phyloP scores from a whole-genome alignment of 2,797 vertebrate genomes.

The Gymnoscopelus microlampas region DNA sequence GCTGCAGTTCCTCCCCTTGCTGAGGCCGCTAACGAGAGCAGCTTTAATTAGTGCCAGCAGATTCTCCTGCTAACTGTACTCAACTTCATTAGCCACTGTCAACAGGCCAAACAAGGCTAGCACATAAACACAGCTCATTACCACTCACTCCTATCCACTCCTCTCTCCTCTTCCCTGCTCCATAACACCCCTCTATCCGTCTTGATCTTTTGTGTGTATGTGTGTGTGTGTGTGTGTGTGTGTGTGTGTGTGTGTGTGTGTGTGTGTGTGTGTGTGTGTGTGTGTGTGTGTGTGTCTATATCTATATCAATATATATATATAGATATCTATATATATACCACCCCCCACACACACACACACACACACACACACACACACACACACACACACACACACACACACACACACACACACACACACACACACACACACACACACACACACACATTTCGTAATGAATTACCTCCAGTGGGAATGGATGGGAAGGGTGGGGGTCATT shows the following conservation, averaged over 20 bases:
- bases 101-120: conserved; percentile 79
- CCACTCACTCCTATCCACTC: conserved; percentile 63
- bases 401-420: conserved; percentile 34
- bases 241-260: no score
- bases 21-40: conserved; percentile 77
- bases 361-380: no score
- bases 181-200: conserved; percentile 56
- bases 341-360: no score
- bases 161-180: conserved; percentile 53
- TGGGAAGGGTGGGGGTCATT: conserved; percentile 60
- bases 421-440: conserved; percentile 25
- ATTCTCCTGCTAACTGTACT: conserved; percentile 77
- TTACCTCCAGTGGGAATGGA: conserved; percentile 63
- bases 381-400: no score
- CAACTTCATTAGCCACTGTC: conserved; percentile 84
- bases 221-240: no score
- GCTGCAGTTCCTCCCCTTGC: conserved; percentile 58
- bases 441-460: conserved; percentile 55
- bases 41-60: conserved; percentile 83
- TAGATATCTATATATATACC: no score
- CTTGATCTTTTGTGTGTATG: conserved; percentile 27
- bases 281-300: no score
- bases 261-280: no score
- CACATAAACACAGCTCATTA: conserved; percentile 86
- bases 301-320: no score